Base-by-base conservation (phyloP, 30 jellyfish, hydroid and myxozoan genomes). In the Cassiopea xamachana region DNA sequence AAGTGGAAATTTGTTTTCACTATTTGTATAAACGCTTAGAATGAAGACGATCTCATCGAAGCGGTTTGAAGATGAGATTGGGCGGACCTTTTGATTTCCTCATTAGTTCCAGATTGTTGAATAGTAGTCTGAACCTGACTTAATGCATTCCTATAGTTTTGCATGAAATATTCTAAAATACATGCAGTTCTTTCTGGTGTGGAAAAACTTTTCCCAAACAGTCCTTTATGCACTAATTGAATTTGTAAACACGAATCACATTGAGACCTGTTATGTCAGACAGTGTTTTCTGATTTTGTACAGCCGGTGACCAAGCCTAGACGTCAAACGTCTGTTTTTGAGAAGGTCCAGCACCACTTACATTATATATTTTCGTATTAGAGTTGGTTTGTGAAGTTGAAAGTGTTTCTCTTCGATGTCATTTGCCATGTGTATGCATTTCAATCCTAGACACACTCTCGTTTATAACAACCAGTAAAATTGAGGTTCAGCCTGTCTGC, bases 1-100 rank as follows among this genome's bases (percentile, higher is more conserved):
- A 19, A 71, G 15, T 8, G n/a, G 50, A 43, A 19, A 19, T 71
- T 77, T 77, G 71, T 59, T 77, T 77, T 77, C 62, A 83, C 58
- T 14, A 27, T 5, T 46, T 48, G 10, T 18, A 2, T 71, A 71
- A 71, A 1, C n/a, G 80, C 10, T 1, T 71, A 39, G 51, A 13
- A 71, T 71, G 80, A 43, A n/a, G 10, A 17, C 5, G 49, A 27
- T 71, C 58, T 19, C 27, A 5, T 10, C 46, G 4, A 19, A 14
- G 46, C 15, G 14, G 14, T 67, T n/a, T 16, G 7, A 16, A 71
- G 16, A 71, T 71, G 80, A 71, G 80, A 1, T 71, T 71, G 7
- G 49, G 47, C 51, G 5, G 39, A 71, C 39, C 55, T 71, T 71
- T 71, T 10, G 10, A 71, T 16, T 71, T 43, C 58, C 15, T 43